These are phyloP conservation scores for Pangasius mekongensis DNA, from an alignment of 2,797 vertebrate genomes.

Conservation along the genomic window DNA sequence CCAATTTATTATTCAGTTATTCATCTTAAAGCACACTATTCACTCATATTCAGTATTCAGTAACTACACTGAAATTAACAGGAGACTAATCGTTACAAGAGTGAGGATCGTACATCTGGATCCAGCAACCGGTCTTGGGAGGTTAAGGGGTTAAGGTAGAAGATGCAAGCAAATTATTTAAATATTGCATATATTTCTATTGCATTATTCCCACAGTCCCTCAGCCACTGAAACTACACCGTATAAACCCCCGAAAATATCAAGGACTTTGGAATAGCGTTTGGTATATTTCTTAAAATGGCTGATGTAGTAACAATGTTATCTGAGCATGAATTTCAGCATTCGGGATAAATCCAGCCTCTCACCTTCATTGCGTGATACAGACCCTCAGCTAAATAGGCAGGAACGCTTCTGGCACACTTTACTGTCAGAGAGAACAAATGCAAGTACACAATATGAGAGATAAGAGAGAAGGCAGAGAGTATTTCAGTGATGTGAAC, in stretches of 20 bases:
- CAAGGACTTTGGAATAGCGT: background rate
- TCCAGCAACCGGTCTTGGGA: background rate
- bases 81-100: background rate
- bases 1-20: background rate
- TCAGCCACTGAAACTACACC: background rate
- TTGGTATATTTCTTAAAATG: background rate
- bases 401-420: constrained; percentile 86
- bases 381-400: constrained; percentile 90
- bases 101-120: background rate
- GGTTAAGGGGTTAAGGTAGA: background rate
- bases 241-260: background rate
- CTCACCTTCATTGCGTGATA: constrained; percentile 88
- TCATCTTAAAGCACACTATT: background rate
- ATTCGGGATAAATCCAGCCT: background rate
- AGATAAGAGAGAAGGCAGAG: background rate
- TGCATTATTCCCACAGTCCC: background rate
- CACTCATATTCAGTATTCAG: background rate
- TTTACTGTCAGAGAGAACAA: constrained; percentile 78
- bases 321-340: background rate
- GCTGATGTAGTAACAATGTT: background rate
- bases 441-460: background rate
- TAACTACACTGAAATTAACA: background rate
- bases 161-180: background rate
- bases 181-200: background rate
- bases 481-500: background rate